Conservation (phyloP, 2,888 invertebrate genomes). For the Microplitis deprimator region DNA sequence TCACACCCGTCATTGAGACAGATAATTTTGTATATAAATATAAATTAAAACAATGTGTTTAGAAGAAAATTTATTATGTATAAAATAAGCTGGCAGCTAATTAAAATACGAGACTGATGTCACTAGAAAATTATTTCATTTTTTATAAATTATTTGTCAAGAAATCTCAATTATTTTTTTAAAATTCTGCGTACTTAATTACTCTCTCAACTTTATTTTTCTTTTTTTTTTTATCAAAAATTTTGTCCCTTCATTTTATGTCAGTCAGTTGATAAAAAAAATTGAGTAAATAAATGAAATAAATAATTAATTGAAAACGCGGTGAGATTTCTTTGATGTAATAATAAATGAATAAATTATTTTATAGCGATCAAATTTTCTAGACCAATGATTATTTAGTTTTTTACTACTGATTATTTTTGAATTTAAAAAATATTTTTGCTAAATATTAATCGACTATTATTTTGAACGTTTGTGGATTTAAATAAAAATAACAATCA, state of each 20-base stretch:
- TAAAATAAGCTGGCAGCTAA: conserved; percentile 63
- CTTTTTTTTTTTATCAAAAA: background rate
- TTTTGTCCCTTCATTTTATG: background rate
- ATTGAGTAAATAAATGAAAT: background rate
- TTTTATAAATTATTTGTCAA: conserved; percentile 1
- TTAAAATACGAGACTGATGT: conserved; percentile 52
- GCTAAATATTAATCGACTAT: conserved; percentile 61
- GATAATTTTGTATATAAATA: background rate
- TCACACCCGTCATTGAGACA: too few relatives aligned
- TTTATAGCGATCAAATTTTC: conserved; percentile 6
- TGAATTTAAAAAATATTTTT: conserved; percentile 56
- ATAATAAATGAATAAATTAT: background rate
- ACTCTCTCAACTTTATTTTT: background rate
- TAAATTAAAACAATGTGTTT: background rate
- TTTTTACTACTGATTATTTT: conserved; percentile 19
- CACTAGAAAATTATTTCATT: conserved; percentile 29
- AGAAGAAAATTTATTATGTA: conserved; percentile 23
- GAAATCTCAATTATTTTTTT: conserved; percentile 3
- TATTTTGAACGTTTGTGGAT: conserved; percentile 63
- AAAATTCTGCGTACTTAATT: background rate
- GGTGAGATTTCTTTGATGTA: background rate
- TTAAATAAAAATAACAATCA: conserved; percentile 54
- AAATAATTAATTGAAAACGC: background rate
- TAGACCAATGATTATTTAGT: conserved; percentile 14
- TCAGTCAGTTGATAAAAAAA: background rate